Percentiles rank a stretch among this genome's conserved stretches.
These are phyloP conservation scores for Petaurus breviceps DNA, from an alignment of 2,113 vertebrate species.

Conservation along the genomic window DNA sequence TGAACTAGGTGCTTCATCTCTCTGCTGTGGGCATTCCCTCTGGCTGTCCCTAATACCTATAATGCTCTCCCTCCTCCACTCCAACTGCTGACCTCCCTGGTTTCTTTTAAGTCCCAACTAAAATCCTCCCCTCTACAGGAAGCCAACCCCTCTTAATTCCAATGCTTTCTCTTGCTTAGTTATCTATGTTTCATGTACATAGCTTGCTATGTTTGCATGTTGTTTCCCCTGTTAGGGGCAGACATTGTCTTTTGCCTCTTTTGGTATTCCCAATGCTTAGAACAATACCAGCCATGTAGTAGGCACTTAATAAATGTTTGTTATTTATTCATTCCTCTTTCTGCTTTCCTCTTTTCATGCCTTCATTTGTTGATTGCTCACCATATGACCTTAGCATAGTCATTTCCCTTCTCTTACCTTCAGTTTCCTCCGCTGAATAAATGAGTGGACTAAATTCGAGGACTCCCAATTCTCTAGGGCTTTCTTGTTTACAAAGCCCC, in stretches of 20 bases:
- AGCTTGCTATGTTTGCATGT: not conserved
- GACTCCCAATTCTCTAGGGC: not conserved
- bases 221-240: not conserved
- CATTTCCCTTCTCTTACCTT: not conserved
- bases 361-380: not conserved
- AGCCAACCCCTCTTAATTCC: not conserved
- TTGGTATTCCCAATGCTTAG: not conserved
- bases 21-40: not conserved
- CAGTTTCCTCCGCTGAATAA: not conserved
- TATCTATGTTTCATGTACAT: not conserved
- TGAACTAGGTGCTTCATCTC: not conserved
- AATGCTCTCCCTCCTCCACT: not conserved
- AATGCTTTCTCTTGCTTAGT: not conserved
- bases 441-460: not conserved
- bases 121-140: not conserved
- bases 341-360: not conserved
- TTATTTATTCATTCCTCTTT: not conserved
- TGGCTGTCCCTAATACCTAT: not conserved
- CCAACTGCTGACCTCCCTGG: not conserved
- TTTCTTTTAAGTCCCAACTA: not conserved
- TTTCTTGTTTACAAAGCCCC: not conserved
- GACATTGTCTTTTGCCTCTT: not conserved
- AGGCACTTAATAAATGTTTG: not conserved
- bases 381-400: not conserved
- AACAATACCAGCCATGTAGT: not conserved